Evolutionary conservation across 2,888 invertebrate genomes (phyloP).

Genomic region (Amiota minor): DNA sequence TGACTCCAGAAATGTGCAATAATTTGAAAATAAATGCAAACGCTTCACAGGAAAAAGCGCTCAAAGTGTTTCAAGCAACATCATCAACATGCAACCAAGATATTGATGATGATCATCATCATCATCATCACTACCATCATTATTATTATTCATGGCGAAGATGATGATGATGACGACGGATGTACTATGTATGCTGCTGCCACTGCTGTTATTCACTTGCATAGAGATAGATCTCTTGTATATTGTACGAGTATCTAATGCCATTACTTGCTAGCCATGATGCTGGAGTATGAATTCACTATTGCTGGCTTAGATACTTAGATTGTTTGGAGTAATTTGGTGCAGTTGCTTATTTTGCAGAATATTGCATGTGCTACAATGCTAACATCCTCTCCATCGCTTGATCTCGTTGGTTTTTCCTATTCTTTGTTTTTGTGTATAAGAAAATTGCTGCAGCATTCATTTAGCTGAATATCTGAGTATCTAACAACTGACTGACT

Average conservation of each 20-base stretch:
- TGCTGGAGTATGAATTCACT: neutral
- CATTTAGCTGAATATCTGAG: neutral
- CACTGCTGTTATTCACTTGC: neutral
- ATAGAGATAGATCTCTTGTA: neutral
- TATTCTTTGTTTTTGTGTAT: no score
- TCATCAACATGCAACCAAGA: constrained; percentile 17
- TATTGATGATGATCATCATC: constrained; percentile 3
- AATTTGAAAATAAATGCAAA: constrained; percentile 68
- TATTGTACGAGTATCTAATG: neutral
- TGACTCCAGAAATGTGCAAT: constrained; percentile 67
- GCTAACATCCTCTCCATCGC: neutral
- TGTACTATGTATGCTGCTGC: neutral
- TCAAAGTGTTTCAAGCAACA: neutral
- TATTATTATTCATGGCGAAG: neutral
- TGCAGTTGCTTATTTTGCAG: constrained; percentile 1
- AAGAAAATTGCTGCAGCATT: neutral
- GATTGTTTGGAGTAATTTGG: no score
- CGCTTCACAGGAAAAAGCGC: constrained; percentile 47
- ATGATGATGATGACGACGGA: constrained; percentile 2
- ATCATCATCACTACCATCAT: neutral
- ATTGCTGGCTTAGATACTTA: no score
- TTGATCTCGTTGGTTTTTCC: neutral
- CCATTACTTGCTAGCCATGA: neutral
- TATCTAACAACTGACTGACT: no score
- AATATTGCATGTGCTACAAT: neutral